Conservation (phyloP, 35 echinoderm and acorn worm species). For the Ptychodera flava region DNA sequence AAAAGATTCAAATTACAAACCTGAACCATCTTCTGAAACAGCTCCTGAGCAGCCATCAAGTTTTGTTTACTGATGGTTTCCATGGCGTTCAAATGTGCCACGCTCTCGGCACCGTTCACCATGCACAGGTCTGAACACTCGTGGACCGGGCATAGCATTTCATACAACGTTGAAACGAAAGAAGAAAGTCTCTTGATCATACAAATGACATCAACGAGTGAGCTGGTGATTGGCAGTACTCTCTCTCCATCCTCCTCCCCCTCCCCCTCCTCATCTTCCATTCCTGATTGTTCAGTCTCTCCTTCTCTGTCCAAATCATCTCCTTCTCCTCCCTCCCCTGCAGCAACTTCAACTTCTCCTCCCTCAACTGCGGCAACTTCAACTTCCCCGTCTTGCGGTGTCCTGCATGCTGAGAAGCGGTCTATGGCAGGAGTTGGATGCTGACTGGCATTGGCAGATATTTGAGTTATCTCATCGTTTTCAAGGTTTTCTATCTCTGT, state of each 20-base stretch:
- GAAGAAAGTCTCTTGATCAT: not conserved
- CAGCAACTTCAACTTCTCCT: no score
- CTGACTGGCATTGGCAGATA: not conserved
- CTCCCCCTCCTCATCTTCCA: no score
- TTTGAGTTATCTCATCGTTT: not conserved
- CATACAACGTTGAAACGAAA: not conserved
- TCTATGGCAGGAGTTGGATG: no score
- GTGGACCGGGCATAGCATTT: not conserved
- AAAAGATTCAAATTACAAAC: no score
- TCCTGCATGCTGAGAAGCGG: no score
- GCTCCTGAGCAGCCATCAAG: not conserved
- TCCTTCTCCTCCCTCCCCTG: no score
- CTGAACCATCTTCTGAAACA: not conserved
- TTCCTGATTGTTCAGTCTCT: no score
- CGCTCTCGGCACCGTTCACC: not conserved
- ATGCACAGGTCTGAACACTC: not conserved
- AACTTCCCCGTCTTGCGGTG: not conserved
- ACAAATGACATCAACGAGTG: slow-evolving; percentile 8
- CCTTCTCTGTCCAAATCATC: no score
- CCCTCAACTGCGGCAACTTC: no score
- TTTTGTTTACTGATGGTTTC: not conserved
- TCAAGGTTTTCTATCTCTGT: not conserved
- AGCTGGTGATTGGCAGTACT: not conserved
- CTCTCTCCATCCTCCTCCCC: not conserved
- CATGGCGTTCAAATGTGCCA: not conserved